phyloP scores from a whole-genome alignment of 2,113 vertebrate species.

The Laticauda colubrina region DNA sequence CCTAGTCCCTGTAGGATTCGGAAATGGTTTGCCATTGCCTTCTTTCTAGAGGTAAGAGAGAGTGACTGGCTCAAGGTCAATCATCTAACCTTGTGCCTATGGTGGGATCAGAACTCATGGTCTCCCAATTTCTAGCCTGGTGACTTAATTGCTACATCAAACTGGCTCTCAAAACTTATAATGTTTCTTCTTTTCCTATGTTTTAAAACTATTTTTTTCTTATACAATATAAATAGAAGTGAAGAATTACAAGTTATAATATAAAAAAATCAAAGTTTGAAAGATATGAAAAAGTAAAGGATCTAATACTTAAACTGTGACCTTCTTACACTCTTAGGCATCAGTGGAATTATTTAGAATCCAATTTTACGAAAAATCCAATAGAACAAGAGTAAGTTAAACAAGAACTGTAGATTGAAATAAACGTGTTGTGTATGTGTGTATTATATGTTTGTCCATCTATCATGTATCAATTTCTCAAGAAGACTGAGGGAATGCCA shows the following conservation, averaged over 20 bases:
- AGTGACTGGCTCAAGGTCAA: not conserved
- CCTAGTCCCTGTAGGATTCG: not conserved
- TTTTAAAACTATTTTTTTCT: not conserved
- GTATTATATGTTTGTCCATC: not conserved
- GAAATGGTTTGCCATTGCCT: not conserved
- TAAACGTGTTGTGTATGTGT: not conserved
- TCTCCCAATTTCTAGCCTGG: not conserved
- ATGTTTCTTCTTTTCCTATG: not conserved
- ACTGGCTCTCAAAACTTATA: not conserved
- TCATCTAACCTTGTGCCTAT: not conserved
- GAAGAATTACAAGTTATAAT: not conserved
- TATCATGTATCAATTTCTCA: not conserved
- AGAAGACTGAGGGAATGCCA: not conserved
- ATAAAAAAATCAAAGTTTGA: not conserved
- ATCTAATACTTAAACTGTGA: not conserved
- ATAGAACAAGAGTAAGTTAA: not conserved
- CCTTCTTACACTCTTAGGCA: not conserved
- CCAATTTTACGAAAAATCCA: not conserved
- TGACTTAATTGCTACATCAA: not conserved
- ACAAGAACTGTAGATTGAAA: not conserved
- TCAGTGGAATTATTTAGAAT: not conserved
- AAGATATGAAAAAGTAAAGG: not conserved
- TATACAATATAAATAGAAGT: not conserved
- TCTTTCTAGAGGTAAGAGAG: not conserved
- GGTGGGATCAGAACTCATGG: not conserved